phyloP scores from a whole-genome alignment of 2,113 vertebrate genomes.

The Prunella himalayana region DNA sequence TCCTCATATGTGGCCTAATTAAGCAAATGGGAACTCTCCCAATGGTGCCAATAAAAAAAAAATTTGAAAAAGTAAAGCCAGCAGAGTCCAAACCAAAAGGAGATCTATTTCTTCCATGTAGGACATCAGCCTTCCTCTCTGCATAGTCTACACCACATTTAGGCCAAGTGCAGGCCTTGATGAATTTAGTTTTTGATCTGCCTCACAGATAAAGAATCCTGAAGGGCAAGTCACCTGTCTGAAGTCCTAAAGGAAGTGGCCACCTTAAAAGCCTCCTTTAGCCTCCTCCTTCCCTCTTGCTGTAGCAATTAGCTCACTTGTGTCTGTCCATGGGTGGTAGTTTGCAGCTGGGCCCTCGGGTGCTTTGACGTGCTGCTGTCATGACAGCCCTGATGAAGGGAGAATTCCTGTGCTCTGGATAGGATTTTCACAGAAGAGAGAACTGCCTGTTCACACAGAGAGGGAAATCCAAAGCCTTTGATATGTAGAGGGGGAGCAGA shows the following conservation, averaged over 20 bases:
- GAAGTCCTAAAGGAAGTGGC: background rate
- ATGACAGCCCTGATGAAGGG: rapidly evolving
- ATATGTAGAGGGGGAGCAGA: background rate
- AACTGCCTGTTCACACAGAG: background rate
- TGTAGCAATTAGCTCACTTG: background rate
- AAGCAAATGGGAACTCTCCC: background rate
- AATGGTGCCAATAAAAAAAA: background rate
- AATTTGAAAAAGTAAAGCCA: background rate
- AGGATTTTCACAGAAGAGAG: background rate
- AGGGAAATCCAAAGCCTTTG: background rate
- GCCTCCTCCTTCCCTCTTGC: background rate
- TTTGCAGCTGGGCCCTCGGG: rapidly evolving
- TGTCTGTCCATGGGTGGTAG: background rate
- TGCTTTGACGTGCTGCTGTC: background rate
- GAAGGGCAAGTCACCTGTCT: background rate
- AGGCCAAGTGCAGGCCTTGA: background rate
- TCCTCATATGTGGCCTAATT: background rate
- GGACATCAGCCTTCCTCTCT: background rate
- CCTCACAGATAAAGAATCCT: background rate
- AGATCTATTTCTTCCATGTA: background rate
- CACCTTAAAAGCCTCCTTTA: background rate
- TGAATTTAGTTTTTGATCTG: background rate
- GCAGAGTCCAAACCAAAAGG: background rate
- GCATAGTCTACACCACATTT: background rate
- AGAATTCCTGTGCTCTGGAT: background rate